Evolutionary conservation across 2,797 vertebrate species (phyloP).

Genomic region (Tapirus indicus): DNA sequence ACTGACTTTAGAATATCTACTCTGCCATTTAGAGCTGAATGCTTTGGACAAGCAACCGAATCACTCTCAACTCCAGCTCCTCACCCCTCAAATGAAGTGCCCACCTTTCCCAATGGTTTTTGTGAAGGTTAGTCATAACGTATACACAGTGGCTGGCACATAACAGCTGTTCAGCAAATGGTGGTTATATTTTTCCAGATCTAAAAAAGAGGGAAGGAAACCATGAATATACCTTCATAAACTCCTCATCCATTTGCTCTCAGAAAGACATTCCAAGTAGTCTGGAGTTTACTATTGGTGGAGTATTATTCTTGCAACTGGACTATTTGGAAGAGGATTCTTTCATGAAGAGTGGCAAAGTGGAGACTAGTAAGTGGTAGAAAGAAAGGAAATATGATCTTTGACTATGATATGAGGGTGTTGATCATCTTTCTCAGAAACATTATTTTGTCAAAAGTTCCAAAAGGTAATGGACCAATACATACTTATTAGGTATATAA

Average conservation of each 20-base stretch:
- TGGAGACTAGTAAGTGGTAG: neutral
- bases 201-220: neutral
- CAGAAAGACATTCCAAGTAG: neutral
- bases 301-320: neutral
- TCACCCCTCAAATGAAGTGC: neutral
- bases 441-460: neutral
- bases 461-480: neutral
- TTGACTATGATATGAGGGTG: neutral
- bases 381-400: neutral
- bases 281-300: neutral
- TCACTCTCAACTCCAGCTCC: neutral
- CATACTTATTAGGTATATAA: neutral
- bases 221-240: neutral
- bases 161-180: neutral
- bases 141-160: neutral
- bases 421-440: neutral
- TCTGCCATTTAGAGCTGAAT: neutral
- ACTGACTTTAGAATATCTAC: neutral
- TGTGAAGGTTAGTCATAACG: neutral
- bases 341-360: neutral
- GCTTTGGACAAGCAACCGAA: rapidly evolving
- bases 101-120: neutral
- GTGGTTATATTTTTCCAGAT: neutral
- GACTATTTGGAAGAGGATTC: neutral
- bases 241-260: neutral